These are phyloP conservation scores for Pseudolaguvia tuberculata DNA, from an alignment of 2,113 vertebrate species.

Conservation along the genomic window DNA sequence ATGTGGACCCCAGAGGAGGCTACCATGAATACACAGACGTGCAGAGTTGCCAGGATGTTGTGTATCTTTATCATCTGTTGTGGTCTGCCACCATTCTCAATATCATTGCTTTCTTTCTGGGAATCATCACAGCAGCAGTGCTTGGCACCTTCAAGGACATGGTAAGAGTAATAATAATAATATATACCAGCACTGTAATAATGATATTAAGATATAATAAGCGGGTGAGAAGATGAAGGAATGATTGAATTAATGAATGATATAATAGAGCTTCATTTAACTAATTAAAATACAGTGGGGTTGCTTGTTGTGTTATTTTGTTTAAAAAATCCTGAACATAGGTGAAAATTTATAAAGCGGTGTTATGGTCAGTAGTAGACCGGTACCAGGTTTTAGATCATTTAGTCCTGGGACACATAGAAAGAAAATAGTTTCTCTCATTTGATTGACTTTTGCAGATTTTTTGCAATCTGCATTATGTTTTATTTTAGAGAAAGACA, in stretches of 20 bases:
- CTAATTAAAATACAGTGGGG: background rate
- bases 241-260: too few relatives aligned
- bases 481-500: too few relatives aligned
- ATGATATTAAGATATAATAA: too few relatives aligned
- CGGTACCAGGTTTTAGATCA: too few relatives aligned
- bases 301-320: background rate
- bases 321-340: background rate
- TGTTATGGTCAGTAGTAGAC: too few relatives aligned
- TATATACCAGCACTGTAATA: too few relatives aligned
- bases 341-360: too few relatives aligned
- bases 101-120: conserved; percentile 89
- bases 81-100: conserved; percentile 97
- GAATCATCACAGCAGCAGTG: conserved; percentile 95
- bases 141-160: conserved; percentile 97
- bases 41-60: conserved; percentile 93
- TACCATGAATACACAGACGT: conserved; percentile 97
- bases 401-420: too few relatives aligned
- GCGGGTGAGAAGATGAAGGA: too few relatives aligned
- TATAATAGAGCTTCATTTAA: background rate
- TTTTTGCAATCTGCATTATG: too few relatives aligned
- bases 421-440: too few relatives aligned
- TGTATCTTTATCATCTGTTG: conserved; percentile 92
- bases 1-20: conserved; percentile 73
- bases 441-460: too few relatives aligned
- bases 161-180: conserved; percentile 66